phyloP scores from a whole-genome alignment of 2,113 vertebrate species.

The Nicator chloris region DNA sequence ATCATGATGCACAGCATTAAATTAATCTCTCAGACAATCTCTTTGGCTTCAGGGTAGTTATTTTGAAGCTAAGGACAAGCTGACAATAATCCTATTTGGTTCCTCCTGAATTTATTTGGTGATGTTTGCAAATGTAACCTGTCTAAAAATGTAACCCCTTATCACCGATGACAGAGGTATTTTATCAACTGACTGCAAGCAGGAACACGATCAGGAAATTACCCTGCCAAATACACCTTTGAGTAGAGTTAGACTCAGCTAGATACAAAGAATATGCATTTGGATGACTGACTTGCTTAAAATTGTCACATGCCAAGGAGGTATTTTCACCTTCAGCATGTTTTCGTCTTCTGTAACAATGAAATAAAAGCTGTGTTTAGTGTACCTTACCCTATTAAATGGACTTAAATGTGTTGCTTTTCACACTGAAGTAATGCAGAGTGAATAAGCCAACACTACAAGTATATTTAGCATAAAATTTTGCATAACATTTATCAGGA shows the following conservation, averaged over 20 bases:
- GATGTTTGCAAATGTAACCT: not conserved
- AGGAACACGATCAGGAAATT: not conserved
- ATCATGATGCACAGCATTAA: not conserved
- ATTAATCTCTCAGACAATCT: not conserved
- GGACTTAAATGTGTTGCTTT: not conserved
- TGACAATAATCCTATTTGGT: not conserved
- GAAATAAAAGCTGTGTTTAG: not conserved
- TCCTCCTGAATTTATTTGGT: not conserved
- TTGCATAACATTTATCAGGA: not conserved
- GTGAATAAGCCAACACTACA: not conserved
- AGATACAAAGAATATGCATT: not conserved
- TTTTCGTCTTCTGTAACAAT: not conserved
- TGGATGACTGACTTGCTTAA: not conserved
- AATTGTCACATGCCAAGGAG: not conserved
- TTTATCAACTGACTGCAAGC: not conserved
- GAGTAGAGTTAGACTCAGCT: not conserved
- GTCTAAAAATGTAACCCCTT: not conserved
- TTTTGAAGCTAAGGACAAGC: not conserved
- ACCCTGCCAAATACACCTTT: not conserved
- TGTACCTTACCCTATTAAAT: not conserved
- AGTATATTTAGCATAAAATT: not conserved
- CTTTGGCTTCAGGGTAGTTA: not conserved
- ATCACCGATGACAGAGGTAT: not conserved
- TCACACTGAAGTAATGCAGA: not conserved
- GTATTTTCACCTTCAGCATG: not conserved